Conservation (phyloP, 1,140 invertebrate species). For the Harpegnathos saltator region DNA sequence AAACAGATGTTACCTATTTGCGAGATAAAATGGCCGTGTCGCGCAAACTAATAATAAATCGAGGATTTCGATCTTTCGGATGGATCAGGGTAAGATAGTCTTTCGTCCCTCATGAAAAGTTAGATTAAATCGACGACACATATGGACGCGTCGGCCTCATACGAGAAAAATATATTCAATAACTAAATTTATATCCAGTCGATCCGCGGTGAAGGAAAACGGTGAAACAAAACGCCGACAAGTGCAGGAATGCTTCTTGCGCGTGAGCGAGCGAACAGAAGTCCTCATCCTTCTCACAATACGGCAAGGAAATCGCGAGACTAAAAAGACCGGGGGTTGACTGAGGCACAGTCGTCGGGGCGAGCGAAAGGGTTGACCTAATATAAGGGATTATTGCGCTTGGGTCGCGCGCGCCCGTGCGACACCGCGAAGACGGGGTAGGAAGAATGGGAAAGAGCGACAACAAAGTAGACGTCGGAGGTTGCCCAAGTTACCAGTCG, state of each 20-base stretch:
- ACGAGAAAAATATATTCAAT: neutral
- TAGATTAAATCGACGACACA: neutral
- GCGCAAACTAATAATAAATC: neutral
- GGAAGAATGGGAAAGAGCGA: constrained; percentile 59
- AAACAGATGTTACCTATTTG: too few relatives aligned
- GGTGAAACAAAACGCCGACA: neutral
- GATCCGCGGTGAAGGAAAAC: too few relatives aligned
- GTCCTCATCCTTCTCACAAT: constrained; percentile 1
- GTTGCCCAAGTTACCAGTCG: constrained; percentile 62
- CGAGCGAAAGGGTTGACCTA: constrained; percentile 66
- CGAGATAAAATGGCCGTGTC: neutral
- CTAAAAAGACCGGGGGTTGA: constrained; percentile 38
- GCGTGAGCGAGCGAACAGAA: neutral
- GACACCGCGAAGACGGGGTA: neutral
- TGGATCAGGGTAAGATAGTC: neutral
- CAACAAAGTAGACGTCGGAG: constrained; percentile 58
- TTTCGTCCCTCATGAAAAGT: neutral
- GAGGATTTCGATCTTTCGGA: neutral
- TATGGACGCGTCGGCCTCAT: too few relatives aligned
- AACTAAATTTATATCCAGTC: neutral
- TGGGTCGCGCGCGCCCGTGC: neutral
- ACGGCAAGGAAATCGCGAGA: constrained; percentile 37
- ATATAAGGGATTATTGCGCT: constrained; percentile 71
- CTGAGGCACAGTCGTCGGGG: neutral
- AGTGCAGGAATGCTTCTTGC: neutral